phyloP scores from a whole-genome alignment of 2,113 vertebrate species.

The Grantiella picta region DNA sequence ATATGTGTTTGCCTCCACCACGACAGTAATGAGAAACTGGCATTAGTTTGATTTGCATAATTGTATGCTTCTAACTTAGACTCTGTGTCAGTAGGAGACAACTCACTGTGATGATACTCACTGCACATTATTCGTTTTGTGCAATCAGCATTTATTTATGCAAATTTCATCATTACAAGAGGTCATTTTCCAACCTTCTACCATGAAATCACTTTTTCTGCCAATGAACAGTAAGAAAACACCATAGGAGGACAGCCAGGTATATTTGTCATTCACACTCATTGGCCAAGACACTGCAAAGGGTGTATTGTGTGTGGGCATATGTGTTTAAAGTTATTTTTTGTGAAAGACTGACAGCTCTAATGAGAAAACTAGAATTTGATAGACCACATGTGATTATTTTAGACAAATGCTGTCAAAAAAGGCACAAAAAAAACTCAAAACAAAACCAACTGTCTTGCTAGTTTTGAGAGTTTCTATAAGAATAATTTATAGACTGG shows the following conservation, averaged over 20 bases:
- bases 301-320: slow-evolving; percentile 17
- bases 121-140: slow-evolving; percentile 85
- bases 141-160: slow-evolving; percentile 98
- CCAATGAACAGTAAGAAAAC: slow-evolving; percentile 74
- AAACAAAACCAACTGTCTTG: slow-evolving; percentile 19
- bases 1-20: slow-evolving; percentile 86
- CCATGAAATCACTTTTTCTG: slow-evolving; percentile 88
- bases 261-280: slow-evolving; percentile 66
- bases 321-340: slow-evolving; percentile 43
- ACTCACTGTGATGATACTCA: slow-evolving; percentile 86
- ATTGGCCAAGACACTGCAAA: slow-evolving; percentile 52
- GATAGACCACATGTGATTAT: slow-evolving; percentile 43
- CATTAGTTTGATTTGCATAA: slow-evolving; percentile 99
- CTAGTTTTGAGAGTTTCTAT: slow-evolving; percentile 62
- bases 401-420: slow-evolving; percentile 64
- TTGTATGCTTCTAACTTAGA: slow-evolving; percentile 84
- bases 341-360: slow-evolving; percentile 63
- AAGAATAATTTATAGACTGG: slow-evolving; percentile 68
- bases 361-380: slow-evolving; percentile 65
- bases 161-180: slow-evolving; percentile 91
- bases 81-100: slow-evolving; percentile 93
- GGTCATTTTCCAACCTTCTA: slow-evolving; percentile 93
- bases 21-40: slow-evolving; percentile 94
- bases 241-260: slow-evolving; percentile 52
- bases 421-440: slow-evolving; percentile 1